Conservation (phyloP, 2,888 invertebrate species). For the Leucophenga maculata region DNA sequence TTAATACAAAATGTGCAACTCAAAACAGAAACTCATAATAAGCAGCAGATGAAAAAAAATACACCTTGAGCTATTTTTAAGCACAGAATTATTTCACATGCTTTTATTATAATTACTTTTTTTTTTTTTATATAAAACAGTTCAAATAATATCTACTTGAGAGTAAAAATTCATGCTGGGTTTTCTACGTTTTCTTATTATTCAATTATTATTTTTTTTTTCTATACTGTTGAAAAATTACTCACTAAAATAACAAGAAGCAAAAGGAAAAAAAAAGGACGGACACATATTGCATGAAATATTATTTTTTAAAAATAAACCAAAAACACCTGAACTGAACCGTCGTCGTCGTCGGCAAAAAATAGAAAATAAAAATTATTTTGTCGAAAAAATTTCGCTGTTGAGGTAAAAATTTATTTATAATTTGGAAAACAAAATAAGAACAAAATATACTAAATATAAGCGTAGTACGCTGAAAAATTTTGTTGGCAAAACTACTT, state of each 20-base stretch:
- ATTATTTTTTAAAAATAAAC: neutral
- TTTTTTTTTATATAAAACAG: neutral
- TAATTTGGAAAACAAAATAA: conserved; percentile 6
- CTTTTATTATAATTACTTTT: neutral
- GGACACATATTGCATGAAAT: neutral
- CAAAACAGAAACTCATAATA: neutral
- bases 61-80: conserved; percentile 20
- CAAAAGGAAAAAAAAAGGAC: neutral
- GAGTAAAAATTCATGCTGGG: neutral
- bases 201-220: neutral
- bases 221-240: conserved; percentile 4
- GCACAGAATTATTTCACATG: conserved; percentile 7
- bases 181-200: neutral
- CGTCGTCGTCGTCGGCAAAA: neutral
- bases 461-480: neutral
- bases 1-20: neutral
- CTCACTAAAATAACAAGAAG: conserved; percentile 14
- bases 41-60: neutral
- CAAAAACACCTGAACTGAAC: neutral
- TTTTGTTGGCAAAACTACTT: conserved; percentile 1
- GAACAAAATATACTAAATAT: neutral
- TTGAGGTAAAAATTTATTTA: conserved; percentile 19
- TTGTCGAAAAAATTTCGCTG: neutral
- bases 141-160: neutral
- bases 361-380: neutral